Conservation (phyloP, 2,113 vertebrate genomes). For the Oceanodroma tethys region DNA sequence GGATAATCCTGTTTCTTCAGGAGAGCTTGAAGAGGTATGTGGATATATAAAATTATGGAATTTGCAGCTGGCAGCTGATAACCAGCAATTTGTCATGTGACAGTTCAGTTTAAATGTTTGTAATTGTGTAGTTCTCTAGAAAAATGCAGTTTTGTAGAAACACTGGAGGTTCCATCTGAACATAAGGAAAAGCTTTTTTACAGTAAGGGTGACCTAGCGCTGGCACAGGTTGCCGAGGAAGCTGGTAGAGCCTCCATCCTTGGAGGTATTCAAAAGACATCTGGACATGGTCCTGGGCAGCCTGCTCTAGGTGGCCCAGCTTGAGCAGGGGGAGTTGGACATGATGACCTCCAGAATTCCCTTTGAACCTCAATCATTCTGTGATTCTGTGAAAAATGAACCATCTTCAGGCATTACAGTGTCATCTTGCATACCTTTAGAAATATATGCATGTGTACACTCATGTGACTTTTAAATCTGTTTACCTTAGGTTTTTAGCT, state of each 20-base stretch:
- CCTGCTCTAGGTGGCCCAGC: neutral
- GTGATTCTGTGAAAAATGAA: conserved; percentile 42
- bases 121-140: conserved; percentile 8
- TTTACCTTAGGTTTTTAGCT: neutral
- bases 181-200: neutral
- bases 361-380: neutral
- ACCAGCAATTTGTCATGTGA: conserved; percentile 35
- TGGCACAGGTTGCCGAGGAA: neutral
- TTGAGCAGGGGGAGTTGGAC: neutral
- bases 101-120: neutral
- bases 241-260: neutral
- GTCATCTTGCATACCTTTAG: conserved; percentile 44
- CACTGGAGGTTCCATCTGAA: conserved; percentile 22
- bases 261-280: neutral
- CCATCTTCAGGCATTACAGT: neutral
- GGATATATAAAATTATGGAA: conserved; percentile 26
- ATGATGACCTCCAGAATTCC: neutral
- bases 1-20: conserved; percentile 80
- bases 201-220: neutral
- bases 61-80: conserved; percentile 34
- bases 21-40: conserved; percentile 85
- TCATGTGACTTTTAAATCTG: conserved; percentile 6
- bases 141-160: conserved; percentile 10
- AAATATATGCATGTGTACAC: conserved; percentile 25
- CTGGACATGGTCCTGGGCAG: neutral